Base-by-base conservation (phyloP, 2,888 invertebrate genomes). In the Drosophila nr. perissopoda region DNA sequence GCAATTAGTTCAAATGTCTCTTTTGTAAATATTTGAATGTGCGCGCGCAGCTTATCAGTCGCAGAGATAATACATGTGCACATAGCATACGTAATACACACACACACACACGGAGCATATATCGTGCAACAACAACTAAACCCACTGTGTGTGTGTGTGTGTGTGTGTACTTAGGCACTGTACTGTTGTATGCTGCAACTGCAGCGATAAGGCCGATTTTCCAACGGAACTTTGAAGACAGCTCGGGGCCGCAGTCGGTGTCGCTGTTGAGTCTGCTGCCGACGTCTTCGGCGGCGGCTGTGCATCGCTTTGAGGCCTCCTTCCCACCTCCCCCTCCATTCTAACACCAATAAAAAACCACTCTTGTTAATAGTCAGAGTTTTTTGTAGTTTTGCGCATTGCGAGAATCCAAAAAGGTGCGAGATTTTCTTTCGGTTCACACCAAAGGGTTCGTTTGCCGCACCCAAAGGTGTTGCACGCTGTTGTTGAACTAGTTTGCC, bases 1-100 rank as follows among this genome's bases (percentile, higher is more conserved):
- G 78, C 83, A 83, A 83, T 83, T 83, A 83, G 83, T 86, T 78
- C 78, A 74, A 80, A 83, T 76, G 78, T 57, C 72, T 70, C 74
- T 72, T 68, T 56, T 52, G 83, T 78, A 78, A 83, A 83, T 86
- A 83, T 86, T 83, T 83, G 66, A 69, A 69, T 64, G 76, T 76
- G 83, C 70, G 77, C 83, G 86, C 74, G 71, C 82, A 82, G 73
- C 82, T 82, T 82, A 81, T 81, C 81, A 83, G 82, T 63, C 68
- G 81, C 81, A 65, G 65, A 25, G 46, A 46, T 46, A 46, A 25
- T 46, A 4, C 46, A 25, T 25, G 2, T 8, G 25, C 18, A 46
- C 46, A 25, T n/a, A n/a, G 11, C n/a, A 11, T 62, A 65, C 34
- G 56, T 51, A 42, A 62, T 16, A 29, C 51, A 36, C 11, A 3